Evolutionary conservation across 1,140 invertebrate species (phyloP), one percentile per base, ranked within the genome.

Genomic region (Schmidtea mediterranea): DNA sequence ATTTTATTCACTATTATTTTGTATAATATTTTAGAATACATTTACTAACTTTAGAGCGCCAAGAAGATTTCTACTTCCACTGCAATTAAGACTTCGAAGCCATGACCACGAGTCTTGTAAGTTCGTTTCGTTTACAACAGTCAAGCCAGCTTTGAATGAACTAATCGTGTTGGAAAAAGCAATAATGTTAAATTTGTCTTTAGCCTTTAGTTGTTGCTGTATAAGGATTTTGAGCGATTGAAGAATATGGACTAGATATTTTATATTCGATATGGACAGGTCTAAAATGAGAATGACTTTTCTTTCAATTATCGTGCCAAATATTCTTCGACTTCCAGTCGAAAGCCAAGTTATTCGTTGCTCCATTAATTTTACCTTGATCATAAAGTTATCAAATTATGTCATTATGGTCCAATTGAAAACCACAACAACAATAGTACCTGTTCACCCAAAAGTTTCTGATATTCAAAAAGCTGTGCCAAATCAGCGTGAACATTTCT

Each of bases 401-500:
- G 10, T n/a, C n/a, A 37, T n/a, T n/a, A 10, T 37, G 10, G 10
- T 37, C n/a, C 36, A 10, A n/a, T 40, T 16, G n/a, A 40, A 5
- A 16, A 16, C 3, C 3, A 13, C 3, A 32, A 32, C 10, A 32
- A 6, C 26, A 32, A 32, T 32, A 10, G 10, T 32, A 32, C 26
- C 45, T 16, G 18, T 15, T 21, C n/a, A 37, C 58, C 59, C 5
- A 67, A 55, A 46, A 62, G 58, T 53, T 66, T 65, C 56, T 67
- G 65, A 54, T 66, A 67, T 48, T 67, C 63, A 59, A 65, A 66
- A 39, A 67, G 50, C 49, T 60, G 55, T 1, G 59, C 56, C 58
- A 67, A 58, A 51, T 67, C 62, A 13, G 66, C 63, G 49, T 66
- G 65, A 26, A 67, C 56, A 52, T 67, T 67, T 52, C 60, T 65